phyloP scores from a whole-genome alignment of 92 coral and sea anemone species.

The Paragorgia papillata region DNA sequence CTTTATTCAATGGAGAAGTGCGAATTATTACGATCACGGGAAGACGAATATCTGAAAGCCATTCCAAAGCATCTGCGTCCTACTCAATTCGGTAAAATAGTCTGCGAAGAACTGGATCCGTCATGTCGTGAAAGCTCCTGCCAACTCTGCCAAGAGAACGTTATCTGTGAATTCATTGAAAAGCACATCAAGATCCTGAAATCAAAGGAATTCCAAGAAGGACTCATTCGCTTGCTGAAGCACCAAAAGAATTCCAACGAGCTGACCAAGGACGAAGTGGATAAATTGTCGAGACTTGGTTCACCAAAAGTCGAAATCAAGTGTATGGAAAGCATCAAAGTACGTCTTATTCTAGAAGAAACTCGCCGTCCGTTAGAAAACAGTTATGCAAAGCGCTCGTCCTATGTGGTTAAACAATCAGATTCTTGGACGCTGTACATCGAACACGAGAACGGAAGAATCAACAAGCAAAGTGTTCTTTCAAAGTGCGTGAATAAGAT shows the following conservation, averaged over 20 bases:
- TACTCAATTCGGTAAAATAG: conserved; percentile 72
- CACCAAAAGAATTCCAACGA: conserved; percentile 87
- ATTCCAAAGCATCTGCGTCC: conserved; percentile 79
- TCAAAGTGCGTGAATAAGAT: conserved; percentile 52
- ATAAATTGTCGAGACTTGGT: conserved; percentile 62
- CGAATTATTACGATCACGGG: conserved; percentile 80
- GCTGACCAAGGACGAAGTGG: conserved; percentile 80
- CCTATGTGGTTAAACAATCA: conserved; percentile 45
- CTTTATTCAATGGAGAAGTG: conserved; percentile 87
- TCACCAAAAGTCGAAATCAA: conserved; percentile 69
- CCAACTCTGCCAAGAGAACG: conserved; percentile 45
- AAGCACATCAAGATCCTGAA: not conserved
- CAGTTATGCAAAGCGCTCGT: not conserved
- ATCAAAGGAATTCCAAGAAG: conserved; percentile 32
- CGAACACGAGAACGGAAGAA: conserved; percentile 40
- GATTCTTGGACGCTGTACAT: conserved; percentile 89
- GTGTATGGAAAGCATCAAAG: conserved; percentile 10
- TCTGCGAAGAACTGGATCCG: conserved; percentile 81
- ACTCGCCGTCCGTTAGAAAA: too few species aligned
- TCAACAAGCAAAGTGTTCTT: conserved; percentile 22
- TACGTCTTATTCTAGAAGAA: too few species aligned
- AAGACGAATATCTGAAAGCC: conserved; percentile 49
- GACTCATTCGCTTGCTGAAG: conserved; percentile 76
- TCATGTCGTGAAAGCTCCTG: conserved; percentile 41
- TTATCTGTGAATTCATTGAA: conserved; percentile 4